phyloP scores from a whole-genome alignment of 2,113 vertebrate genomes.

The Bos indicus region DNA sequence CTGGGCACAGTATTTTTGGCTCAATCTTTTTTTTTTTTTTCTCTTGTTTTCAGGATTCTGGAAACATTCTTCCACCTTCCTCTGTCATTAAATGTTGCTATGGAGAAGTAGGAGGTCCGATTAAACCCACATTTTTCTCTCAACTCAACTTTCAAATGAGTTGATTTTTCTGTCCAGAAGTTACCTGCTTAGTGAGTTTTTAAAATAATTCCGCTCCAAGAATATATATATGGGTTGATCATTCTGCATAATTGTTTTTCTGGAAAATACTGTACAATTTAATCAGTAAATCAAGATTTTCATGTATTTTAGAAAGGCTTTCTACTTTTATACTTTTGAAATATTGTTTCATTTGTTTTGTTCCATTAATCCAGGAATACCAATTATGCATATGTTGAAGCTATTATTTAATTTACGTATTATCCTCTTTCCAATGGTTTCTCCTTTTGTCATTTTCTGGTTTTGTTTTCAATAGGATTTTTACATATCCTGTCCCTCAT shows the following conservation, averaged over 20 bases:
- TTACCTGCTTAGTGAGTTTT: not conserved
- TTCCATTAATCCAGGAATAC: not conserved
- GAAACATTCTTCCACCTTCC: not conserved
- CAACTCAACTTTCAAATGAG: not conserved
- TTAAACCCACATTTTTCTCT: not conserved
- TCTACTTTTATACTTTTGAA: not conserved
- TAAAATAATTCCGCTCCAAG: not conserved
- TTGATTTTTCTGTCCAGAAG: not conserved
- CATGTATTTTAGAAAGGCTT: not conserved
- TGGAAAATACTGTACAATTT: not conserved
- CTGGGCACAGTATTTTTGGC: not conserved
- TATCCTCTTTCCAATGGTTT: not conserved
- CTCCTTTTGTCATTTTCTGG: not conserved
- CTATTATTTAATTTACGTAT: not conserved
- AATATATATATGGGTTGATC: not conserved
- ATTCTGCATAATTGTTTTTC: not conserved
- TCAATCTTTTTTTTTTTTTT: not conserved
- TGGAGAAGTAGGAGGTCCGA: not conserved
- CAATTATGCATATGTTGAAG: not conserved
- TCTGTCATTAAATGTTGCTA: slow-evolving; percentile 1
- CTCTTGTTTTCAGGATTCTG: not conserved
- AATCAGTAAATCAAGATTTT: not conserved
- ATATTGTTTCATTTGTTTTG: not conserved
- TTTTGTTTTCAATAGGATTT: slow-evolving; percentile 8
- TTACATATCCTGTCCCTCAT: not conserved